Percentiles rank a stretch among this genome's conserved stretches.
Conservation (phyloP, 1,140 invertebrate species). For the Drosophila nigrodunni region DNA sequence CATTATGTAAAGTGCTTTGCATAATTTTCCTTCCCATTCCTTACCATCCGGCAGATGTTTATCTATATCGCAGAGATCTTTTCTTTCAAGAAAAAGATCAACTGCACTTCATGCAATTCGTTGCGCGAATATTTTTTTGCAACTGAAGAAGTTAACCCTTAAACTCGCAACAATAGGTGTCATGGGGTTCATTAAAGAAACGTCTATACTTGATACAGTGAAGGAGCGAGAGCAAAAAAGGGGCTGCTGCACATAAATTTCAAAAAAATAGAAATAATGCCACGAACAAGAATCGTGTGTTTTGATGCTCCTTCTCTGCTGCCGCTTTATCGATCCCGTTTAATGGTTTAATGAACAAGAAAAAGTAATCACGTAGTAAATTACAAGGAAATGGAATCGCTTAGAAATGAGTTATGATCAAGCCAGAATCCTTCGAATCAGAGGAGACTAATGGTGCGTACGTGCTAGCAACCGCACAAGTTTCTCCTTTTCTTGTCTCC, state of each 20-base stretch:
- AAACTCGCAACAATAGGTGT: constrained; percentile 40
- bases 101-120: constrained; percentile 73
- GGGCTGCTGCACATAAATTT: constrained; percentile 58
- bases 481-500: constrained; percentile 17
- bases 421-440: neutral
- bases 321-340: constrained; percentile 69
- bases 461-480: constrained; percentile 52
- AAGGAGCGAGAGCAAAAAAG: constrained; percentile 31
- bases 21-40: constrained; percentile 14
- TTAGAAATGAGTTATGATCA: constrained; percentile 73
- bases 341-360: constrained; percentile 81
- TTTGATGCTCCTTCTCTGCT: constrained; percentile 34
- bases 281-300: constrained; percentile 49
- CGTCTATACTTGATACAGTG: constrained; percentile 3
- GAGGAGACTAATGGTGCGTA: constrained; percentile 65
- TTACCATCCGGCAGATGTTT: constrained; percentile 55
- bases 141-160: constrained; percentile 67
- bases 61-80: neutral
- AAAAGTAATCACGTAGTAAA: constrained; percentile 81
- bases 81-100: constrained; percentile 15
- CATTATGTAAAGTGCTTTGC: constrained; percentile 60
- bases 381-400: constrained; percentile 77
- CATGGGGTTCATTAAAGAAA: constrained; percentile 48
- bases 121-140: constrained; percentile 74
- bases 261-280: constrained; percentile 23